Conservation (phyloP, 2,797 vertebrate genomes). For the Sebastes itinus region DNA sequence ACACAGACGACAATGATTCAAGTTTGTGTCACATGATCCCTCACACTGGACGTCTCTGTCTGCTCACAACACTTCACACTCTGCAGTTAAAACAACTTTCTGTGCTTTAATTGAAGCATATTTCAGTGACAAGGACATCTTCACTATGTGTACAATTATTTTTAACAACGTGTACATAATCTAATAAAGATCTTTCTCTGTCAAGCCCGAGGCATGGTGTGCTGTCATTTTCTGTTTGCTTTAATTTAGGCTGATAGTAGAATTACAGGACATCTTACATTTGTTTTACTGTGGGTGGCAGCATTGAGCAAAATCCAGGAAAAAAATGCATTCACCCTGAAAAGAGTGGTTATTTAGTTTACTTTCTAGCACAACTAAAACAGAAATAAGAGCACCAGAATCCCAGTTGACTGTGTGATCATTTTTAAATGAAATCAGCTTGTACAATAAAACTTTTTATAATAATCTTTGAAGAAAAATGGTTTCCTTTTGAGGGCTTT, state of each 20-base stretch:
- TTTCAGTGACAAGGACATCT: background rate
- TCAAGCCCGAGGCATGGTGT: background rate
- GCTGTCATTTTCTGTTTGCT: background rate
- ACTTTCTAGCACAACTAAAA: background rate
- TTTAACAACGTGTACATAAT: conserved; percentile 27
- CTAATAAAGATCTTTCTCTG: conserved; percentile 62
- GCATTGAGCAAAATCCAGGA: conserved; percentile 8
- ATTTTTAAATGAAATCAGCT: background rate
- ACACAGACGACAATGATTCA: background rate
- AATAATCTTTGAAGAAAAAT: background rate
- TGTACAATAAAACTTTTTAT: background rate
- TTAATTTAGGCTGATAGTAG: background rate
- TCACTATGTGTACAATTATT: background rate
- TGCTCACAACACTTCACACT: background rate
- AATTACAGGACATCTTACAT: background rate
- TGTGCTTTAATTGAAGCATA: background rate
- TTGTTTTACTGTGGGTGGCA: conserved; percentile 46
- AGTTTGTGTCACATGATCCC: background rate
- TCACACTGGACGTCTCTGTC: background rate
- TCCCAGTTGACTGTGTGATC: background rate
- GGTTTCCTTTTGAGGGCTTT: background rate
- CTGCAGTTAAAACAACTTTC: background rate
- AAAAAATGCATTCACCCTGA: background rate
- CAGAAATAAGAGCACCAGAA: background rate
- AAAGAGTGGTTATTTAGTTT: background rate